Evolutionary conservation across 2,113 vertebrate species (phyloP), one percentile per base, ranked within the genome.

Genomic region (Camelus bactrianus): DNA sequence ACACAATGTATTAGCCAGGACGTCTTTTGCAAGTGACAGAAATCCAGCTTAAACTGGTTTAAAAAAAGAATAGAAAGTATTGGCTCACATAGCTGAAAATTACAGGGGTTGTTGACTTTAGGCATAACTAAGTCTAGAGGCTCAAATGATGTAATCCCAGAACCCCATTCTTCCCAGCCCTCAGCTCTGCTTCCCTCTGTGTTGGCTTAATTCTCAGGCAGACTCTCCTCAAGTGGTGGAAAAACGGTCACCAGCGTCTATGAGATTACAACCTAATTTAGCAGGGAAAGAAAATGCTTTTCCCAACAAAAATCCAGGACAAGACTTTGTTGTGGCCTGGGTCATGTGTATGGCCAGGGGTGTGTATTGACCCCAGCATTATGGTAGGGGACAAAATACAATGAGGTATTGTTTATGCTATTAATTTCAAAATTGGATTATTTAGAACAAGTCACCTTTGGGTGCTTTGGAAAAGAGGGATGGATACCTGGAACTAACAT

Each of bases 21-120:
- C 42, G 80, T 96, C 89, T 94, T 94, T 94, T 60, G 38, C 24
- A 96, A 96, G 70, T n/a, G 70, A 94, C 46, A 93, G 86, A 96
- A 87, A 96, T 96, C 52, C 52, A 79, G 70, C 22, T 96, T 91
- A 88, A 87, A 76, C 70, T 35, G 17, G 82, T 70, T 94, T 93
- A 88, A 93, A 64, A 69, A 93, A 75, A 93, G 52, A 93, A 88
- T 69, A 91, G 46, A 91, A 56, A 84, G n/a, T 46, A 93, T 87
- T 89, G 90, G 50, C 42, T 96, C 56, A 88, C 1, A 14, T 54
- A 75, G 42, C 50, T 16, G 20, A 91, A 92, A 96, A 93, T 91
- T 84, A 84, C 20, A 93, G 56, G 86, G 94, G 16, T 88, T 75
- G 64, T 69, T 88, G 81, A 75, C 11, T 77, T 92, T 65, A 92